Percentiles rank a stretch among this genome's conserved stretches.
Conservation (phyloP, 2,797 vertebrate genomes). For the Rhinatrema bivittatum region DNA sequence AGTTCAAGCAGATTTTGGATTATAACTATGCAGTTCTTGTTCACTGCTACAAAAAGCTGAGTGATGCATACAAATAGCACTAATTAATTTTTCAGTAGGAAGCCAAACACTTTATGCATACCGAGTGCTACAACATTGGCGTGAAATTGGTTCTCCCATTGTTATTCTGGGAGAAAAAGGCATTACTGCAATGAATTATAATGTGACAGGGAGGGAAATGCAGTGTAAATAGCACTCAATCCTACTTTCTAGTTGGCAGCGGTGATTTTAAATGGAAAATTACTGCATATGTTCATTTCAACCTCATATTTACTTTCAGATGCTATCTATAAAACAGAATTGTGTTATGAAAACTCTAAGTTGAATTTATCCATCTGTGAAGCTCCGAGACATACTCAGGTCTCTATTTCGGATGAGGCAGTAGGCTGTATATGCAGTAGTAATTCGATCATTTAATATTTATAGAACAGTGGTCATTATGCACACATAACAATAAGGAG, state of each 20-base stretch:
- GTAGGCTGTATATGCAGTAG: too few species aligned
- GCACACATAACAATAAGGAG: too few species aligned
- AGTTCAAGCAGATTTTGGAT: conserved; percentile 19
- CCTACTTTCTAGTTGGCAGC: conserved; percentile 1
- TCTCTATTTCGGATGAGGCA: too few species aligned
- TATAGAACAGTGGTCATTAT: too few species aligned
- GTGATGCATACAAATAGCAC: conserved; percentile 35
- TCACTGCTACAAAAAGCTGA: conserved; percentile 25
- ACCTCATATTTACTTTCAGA: not conserved
- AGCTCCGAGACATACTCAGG: not conserved
- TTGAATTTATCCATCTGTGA: too few species aligned
- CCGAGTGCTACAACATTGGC: conserved; percentile 12
- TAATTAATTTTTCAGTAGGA: conserved; percentile 40
- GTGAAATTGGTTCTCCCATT: conserved; percentile 6
- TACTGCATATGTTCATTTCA: conserved; percentile 1
- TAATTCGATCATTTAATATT: too few species aligned
- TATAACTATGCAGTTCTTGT: not conserved
- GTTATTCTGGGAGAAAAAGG: conserved; percentile 4
- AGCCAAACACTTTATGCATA: conserved; percentile 12
- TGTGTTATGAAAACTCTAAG: too few species aligned
- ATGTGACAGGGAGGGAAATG: conserved; percentile 7
- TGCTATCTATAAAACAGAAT: too few species aligned
- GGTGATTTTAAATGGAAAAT: conserved; percentile 4
- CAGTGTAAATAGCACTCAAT: conserved; percentile 1
- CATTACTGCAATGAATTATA: conserved; percentile 11